These are phyloP conservation scores for Suncus etruscus DNA, from an alignment of 2,113 vertebrate species.

Conservation along the genomic window DNA sequence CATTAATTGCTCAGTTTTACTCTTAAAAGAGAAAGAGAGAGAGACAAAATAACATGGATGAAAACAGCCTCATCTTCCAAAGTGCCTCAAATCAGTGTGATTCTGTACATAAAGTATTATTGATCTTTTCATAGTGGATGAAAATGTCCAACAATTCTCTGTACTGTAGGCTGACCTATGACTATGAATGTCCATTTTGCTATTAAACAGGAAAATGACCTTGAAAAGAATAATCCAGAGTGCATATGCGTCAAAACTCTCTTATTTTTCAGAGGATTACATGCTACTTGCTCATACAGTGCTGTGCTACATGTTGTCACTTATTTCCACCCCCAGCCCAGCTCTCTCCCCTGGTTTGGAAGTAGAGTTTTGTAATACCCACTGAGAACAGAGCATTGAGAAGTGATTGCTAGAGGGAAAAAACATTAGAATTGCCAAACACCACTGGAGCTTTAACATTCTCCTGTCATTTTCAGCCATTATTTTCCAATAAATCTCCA, in stretches of 20 bases:
- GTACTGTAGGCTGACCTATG: background rate
- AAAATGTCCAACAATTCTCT: background rate
- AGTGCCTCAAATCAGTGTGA: background rate
- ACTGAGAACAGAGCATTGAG: constrained; percentile 23
- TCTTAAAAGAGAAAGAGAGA: background rate
- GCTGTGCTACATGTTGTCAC: background rate
- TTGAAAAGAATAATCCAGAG: background rate
- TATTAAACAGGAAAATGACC: constrained; percentile 11
- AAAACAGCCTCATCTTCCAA: background rate
- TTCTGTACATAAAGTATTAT: background rate
- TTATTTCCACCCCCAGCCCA: background rate
- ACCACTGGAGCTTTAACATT: constrained; percentile 46
- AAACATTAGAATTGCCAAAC: constrained; percentile 19
- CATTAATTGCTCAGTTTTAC: background rate
- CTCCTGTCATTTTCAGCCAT: constrained; percentile 11
- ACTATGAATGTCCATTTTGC: background rate
- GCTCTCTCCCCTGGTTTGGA: background rate
- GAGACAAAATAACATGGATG: background rate
- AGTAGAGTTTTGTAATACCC: background rate
- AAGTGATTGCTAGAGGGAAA: constrained; percentile 30
- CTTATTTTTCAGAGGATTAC: too few relatives aligned
- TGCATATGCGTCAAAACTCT: background rate
- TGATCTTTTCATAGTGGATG: background rate
- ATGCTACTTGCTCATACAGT: background rate
- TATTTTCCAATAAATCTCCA: constrained; percentile 41